phyloP scores from a whole-genome alignment of 2,113 vertebrate genomes.

The Sceloporus undulatus region DNA sequence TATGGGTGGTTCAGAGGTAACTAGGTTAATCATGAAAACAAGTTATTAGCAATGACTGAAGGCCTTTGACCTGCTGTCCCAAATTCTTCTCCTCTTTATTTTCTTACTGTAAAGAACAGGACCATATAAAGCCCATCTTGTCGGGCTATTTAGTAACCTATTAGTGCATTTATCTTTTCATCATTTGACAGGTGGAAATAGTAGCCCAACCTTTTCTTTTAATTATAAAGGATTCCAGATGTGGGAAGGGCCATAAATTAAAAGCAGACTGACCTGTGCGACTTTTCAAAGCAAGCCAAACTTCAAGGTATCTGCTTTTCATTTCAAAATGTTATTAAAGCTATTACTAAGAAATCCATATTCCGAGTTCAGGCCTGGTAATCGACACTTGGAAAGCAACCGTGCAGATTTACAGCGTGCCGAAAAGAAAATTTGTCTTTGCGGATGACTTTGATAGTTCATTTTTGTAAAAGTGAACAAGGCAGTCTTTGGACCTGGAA shows the following conservation, averaged over 20 bases:
- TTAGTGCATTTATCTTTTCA: conserved; percentile 99
- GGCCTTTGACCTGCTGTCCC: conserved; percentile 82
- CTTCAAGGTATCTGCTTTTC: conserved; percentile 99
- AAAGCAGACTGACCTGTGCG: conserved; percentile 96
- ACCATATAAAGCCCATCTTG: conserved; percentile 78
- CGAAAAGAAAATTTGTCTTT: conserved; percentile 99
- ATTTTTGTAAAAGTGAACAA: conserved; percentile 86
- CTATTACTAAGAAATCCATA: conserved; percentile 96
- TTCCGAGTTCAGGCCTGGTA: conserved; percentile 92
- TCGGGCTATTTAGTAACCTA: conserved; percentile 91
- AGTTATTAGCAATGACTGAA: conserved; percentile 79
- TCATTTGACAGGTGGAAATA: conserved; percentile 99
- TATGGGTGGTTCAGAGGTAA: conserved; percentile 59
- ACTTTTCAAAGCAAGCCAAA: conserved; percentile 95
- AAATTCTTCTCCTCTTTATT: conserved; percentile 75
- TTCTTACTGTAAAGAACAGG: conserved; percentile 76
- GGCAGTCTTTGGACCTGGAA: conserved; percentile 65
- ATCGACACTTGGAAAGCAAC: conserved; percentile 99
- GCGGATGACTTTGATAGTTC: conserved; percentile 93
- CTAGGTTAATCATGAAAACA: conserved; percentile 77
- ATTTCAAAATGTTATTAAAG: conserved; percentile 99
- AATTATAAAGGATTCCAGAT: conserved; percentile 99
- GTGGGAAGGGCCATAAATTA: conserved; percentile 96
- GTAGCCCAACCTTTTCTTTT: conserved; percentile 98
- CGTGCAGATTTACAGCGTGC: conserved; percentile 97